phyloP scores from a whole-genome alignment of 2,888 invertebrate species.

The Catonia carolina region DNA sequence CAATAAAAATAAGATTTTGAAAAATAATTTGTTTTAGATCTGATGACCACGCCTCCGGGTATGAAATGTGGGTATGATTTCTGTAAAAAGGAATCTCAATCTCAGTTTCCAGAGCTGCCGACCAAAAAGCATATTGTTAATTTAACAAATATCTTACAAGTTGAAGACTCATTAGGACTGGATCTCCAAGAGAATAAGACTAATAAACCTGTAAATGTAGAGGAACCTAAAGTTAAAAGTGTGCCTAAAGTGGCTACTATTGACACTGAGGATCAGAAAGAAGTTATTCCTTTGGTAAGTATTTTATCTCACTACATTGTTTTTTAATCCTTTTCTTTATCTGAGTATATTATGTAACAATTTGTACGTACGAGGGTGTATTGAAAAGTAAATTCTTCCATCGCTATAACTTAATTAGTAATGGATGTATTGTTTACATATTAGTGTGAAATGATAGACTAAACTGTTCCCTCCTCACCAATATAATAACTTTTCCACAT shows the following conservation, averaged over 20 bases:
- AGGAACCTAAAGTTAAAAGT: slow-evolving; percentile 1
- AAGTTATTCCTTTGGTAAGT: slow-evolving; percentile 26
- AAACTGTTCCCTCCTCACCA: too few species aligned
- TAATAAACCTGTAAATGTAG: slow-evolving; percentile 10
- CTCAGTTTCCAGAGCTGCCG: slow-evolving; percentile 14
- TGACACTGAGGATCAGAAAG: slow-evolving; percentile 25
- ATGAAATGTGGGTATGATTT: slow-evolving; percentile 27
- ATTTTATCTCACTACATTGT: neutral
- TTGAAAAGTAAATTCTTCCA: too few species aligned
- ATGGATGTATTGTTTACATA: too few species aligned
- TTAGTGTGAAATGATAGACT: too few species aligned
- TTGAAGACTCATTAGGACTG: slow-evolving; percentile 21
- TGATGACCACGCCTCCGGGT: slow-evolving; percentile 44
- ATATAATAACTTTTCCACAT: too few species aligned
- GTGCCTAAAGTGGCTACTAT: slow-evolving; percentile 3
- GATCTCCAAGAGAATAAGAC: neutral
- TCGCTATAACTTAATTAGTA: too few species aligned
- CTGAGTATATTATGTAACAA: too few species aligned
- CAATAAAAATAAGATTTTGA: slow-evolving; percentile 37
- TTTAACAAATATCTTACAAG: slow-evolving; percentile 25
- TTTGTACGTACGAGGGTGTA: too few species aligned
- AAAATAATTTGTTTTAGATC: slow-evolving; percentile 50
- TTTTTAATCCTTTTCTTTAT: neutral
- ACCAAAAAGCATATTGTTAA: slow-evolving; percentile 29
- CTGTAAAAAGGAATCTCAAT: slow-evolving; percentile 29